Base-by-base conservation (phyloP, 2,113 vertebrate genomes). In the Murina feae region DNA sequence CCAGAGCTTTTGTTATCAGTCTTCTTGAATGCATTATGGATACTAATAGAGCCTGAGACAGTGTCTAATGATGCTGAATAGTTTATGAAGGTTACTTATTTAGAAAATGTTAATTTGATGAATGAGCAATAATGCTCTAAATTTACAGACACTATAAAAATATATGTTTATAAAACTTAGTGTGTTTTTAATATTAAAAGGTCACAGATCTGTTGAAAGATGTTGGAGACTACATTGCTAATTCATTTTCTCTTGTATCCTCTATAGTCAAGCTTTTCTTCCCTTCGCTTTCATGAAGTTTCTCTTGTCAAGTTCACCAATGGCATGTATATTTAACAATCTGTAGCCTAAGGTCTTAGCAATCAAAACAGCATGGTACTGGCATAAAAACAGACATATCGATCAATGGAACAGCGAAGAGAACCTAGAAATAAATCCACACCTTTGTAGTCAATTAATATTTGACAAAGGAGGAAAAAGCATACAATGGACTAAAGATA, bases 71-170 rank as follows among this genome's bases (percentile, higher is more conserved):
- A 35, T 78, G 37, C 69, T 84, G 47, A 82, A 86, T 65, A 85
- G 74, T 37, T 81, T 66, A 14, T 58, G 63, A 95, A 92, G 28
- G 6, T 69, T 47, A 72, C 37, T 75, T 88, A 9, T 53, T 89
- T n/a, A 89, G 58, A 93, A 91, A 82, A 68, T 66, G 86, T 83
- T 71, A 66, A 89, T 79, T 92, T 88, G 44, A 76, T 37, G 30
- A 90, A 81, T 86, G 25, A 82, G 25, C 78, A 84, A 75, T 60
- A 92, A 53, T 32, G 13, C 4, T 94, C 44, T 80, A 39, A 76
- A 72, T 86, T 92, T 92, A 74, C 51, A 88, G 86, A 65, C 35
- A 66, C 21, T 53, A 66, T 94, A 87, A 89, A 96, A 55, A 20
- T 39, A 37, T 51, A 51, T 44, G 25, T 68, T 55, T 92, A 65